These are phyloP conservation scores for Psammodynastes pulverulentus DNA, from an alignment of 2,113 vertebrate species.

Conservation along the genomic window DNA sequence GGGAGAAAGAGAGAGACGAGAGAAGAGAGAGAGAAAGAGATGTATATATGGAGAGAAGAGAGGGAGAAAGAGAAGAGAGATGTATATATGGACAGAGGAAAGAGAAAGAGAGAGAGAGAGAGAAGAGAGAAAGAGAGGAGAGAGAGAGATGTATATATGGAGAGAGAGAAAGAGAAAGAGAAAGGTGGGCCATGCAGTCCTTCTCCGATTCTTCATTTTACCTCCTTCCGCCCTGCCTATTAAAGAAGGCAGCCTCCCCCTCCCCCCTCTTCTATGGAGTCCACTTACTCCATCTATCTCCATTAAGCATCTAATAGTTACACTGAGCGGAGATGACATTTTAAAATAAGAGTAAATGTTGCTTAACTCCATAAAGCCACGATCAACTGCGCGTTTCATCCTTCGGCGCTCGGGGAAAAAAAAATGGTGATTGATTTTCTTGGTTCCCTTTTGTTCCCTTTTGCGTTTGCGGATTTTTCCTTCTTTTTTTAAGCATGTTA, in stretches of 20 bases:
- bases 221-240: conserved; percentile 74
- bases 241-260: conserved; percentile 67
- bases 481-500: too few species aligned
- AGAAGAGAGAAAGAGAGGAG: too few species aligned
- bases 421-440: neutral
- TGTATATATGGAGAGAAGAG: too few species aligned
- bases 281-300: conserved; percentile 70
- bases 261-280: conserved; percentile 54
- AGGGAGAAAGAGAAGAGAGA: too few species aligned
- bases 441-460: neutral
- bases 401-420: neutral
- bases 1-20: too few species aligned
- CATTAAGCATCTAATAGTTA: conserved; percentile 69
- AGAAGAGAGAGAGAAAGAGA: too few species aligned
- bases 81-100: too few species aligned
- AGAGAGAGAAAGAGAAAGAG: neutral
- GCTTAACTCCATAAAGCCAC: conserved; percentile 74
- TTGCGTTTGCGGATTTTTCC: neutral
- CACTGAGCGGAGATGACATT: conserved; percentile 69
- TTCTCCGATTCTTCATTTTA: conserved; percentile 70
- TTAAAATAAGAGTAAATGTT: conserved; percentile 73
- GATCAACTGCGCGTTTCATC: conserved; percentile 21
- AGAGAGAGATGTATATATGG: too few species aligned
- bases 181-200: conserved; percentile 66
- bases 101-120: neutral